Conservation (phyloP, 2,113 vertebrate genomes). For the Telmatochromis brachygnathus region DNA sequence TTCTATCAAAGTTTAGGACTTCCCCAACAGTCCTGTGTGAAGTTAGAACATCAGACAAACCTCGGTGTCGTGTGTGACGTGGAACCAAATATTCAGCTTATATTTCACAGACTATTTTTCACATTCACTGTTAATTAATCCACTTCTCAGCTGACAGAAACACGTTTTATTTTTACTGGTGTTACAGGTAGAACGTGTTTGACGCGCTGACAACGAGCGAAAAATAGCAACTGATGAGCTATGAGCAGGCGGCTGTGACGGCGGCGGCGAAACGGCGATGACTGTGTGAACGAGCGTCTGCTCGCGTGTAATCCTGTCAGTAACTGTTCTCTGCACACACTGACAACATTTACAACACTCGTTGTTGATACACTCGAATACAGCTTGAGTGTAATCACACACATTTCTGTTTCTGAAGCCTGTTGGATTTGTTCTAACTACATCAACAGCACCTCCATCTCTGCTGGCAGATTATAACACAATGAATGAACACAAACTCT, state of each 20-base stretch:
- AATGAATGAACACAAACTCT: not conserved
- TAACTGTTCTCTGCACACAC: not conserved
- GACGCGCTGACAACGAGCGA: not conserved
- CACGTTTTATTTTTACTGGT: not conserved
- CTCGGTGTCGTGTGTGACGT: not conserved
- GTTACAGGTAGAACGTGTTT: not conserved
- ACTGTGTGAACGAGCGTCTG: not conserved
- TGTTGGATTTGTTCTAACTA: not conserved
- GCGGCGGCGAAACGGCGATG: not conserved
- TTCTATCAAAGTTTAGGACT: not conserved
- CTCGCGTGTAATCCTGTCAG: rapidly evolving
- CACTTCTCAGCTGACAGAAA: not conserved
- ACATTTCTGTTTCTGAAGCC: not conserved
- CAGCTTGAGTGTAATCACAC: not conserved
- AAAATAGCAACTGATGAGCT: not conserved
- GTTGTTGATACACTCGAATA: rapidly evolving
- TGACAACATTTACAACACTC: not conserved
- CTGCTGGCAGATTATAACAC: not conserved
- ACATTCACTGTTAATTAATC: not conserved
- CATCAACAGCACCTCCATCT: not conserved
- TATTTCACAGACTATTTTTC: not conserved
- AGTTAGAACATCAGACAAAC: not conserved
- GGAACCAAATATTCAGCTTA: not conserved
- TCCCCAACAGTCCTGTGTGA: too few relatives aligned
- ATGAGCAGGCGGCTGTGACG: not conserved